phyloP scores from a whole-genome alignment of 2,888 invertebrate genomes.

The Drosophila pegasa region DNA sequence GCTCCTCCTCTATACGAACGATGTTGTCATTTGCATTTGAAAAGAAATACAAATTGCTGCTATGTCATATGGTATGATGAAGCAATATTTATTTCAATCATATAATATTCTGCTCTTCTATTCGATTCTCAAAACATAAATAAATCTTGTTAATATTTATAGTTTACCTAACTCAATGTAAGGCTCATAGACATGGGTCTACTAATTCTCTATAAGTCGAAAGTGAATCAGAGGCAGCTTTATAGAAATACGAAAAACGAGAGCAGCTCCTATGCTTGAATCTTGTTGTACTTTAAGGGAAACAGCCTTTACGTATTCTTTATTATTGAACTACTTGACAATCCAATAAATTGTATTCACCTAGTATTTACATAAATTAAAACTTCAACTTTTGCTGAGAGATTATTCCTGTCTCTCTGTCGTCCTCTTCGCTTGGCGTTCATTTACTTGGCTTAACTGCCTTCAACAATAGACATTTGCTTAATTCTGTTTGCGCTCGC shows the following conservation, averaged over 20 bases:
- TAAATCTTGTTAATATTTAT: not conserved
- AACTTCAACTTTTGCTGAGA: conserved; percentile 3
- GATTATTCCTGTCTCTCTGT: not conserved
- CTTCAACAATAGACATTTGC: conserved; percentile 45
- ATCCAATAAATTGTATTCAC: conserved; percentile 8
- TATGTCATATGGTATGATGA: not conserved
- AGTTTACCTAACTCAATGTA: no score
- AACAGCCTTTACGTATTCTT: not conserved
- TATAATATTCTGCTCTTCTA: not conserved
- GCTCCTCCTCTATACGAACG: not conserved
- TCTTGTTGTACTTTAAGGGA: not conserved
- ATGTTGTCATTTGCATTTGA: not conserved
- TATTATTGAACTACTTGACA: not conserved
- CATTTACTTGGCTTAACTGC: conserved; percentile 15
- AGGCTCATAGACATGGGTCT: no score
- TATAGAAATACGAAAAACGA: not conserved
- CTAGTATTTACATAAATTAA: conserved; percentile 28
- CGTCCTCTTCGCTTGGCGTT: not conserved
- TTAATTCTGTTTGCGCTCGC: conserved; percentile 53
- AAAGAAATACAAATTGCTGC: not conserved
- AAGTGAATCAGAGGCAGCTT: not conserved
- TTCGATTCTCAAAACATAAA: not conserved
- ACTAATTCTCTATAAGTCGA: no score
- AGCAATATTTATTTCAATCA: not conserved
- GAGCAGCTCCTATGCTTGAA: not conserved